Evolutionary conservation across 2,888 invertebrate species (phyloP).

Genomic region (Tiphia femorata): DNA sequence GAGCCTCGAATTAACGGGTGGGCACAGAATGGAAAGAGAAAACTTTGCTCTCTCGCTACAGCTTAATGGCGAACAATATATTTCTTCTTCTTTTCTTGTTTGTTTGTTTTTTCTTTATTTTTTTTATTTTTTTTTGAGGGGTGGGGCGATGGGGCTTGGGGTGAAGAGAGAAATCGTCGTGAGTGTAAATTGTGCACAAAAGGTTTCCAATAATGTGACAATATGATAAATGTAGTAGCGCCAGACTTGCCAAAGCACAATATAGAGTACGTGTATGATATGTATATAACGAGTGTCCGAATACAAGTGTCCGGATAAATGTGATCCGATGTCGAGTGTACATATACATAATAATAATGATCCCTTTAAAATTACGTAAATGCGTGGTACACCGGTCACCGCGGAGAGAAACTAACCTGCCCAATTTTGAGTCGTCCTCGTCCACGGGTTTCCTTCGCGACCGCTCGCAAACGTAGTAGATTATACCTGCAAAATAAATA

Average conservation of each 20-base stretch:
- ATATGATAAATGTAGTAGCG: conserved; percentile 60
- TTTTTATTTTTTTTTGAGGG: neutral
- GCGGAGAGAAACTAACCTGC: conserved; percentile 76
- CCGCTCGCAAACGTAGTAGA: conserved; percentile 68
- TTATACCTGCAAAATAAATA: conserved; percentile 66
- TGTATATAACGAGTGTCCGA: conserved; percentile 21
- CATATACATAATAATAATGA: neutral
- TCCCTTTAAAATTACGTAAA: conserved; percentile 1
- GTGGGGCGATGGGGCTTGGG: neutral
- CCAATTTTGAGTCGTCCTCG: conserved; percentile 86
- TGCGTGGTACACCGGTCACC: neutral
- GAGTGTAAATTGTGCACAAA: conserved; percentile 32
- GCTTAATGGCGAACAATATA: neutral
- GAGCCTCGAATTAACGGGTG: too few relatives aligned
- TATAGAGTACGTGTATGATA: conserved; percentile 50
- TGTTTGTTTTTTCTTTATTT: neutral
- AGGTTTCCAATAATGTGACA: conserved; percentile 55
- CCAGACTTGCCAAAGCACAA: conserved; percentile 68
- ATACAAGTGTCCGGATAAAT: neutral
- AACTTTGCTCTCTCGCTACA: too few relatives aligned
- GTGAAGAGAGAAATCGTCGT: neutral
- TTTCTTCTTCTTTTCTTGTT: neutral
- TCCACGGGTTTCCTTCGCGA: conserved; percentile 78
- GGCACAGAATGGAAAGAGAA: too few relatives aligned
- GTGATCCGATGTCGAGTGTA: too few relatives aligned